phyloP scores from a whole-genome alignment of 2,113 vertebrate species.

The Clupea harengus region DNA sequence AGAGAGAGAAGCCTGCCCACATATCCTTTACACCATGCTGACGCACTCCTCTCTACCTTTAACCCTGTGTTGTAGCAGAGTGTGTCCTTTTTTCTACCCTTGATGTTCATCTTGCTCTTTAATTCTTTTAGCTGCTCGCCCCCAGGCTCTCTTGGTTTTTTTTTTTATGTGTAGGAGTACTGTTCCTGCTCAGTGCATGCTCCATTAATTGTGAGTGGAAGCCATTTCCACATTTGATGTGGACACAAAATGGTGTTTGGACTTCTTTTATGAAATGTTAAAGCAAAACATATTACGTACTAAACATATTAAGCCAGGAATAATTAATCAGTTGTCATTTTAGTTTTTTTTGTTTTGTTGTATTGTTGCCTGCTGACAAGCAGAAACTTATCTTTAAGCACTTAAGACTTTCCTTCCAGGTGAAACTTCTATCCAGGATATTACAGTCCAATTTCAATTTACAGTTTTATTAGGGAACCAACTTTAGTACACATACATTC shows the following conservation, averaged over 20 bases:
- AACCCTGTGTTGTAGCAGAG: conserved; percentile 53
- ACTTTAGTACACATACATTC: neutral
- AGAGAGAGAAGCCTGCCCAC: conserved; percentile 36
- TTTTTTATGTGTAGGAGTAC: neutral
- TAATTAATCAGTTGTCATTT: neutral
- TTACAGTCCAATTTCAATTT: no score
- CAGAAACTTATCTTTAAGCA: neutral
- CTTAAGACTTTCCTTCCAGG: no score
- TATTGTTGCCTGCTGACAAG: neutral
- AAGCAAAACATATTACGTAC: neutral
- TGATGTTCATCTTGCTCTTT: neutral
- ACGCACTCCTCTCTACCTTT: conserved; percentile 65
- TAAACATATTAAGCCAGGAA: neutral
- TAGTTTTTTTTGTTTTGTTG: neutral
- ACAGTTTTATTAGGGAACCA: no score
- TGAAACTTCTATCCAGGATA: no score
- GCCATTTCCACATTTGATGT: neutral
- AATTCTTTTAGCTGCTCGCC: neutral
- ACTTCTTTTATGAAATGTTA: neutral
- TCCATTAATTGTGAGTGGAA: neutral
- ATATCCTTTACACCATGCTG: conserved; percentile 50
- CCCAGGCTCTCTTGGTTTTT: neutral
- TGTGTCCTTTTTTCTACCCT: neutral
- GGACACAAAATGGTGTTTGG: neutral
- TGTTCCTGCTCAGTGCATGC: neutral